These are phyloP conservation scores for Gymnoscopelus braueri DNA, from an alignment of 2,797 vertebrate species.

Conservation along the genomic window DNA sequence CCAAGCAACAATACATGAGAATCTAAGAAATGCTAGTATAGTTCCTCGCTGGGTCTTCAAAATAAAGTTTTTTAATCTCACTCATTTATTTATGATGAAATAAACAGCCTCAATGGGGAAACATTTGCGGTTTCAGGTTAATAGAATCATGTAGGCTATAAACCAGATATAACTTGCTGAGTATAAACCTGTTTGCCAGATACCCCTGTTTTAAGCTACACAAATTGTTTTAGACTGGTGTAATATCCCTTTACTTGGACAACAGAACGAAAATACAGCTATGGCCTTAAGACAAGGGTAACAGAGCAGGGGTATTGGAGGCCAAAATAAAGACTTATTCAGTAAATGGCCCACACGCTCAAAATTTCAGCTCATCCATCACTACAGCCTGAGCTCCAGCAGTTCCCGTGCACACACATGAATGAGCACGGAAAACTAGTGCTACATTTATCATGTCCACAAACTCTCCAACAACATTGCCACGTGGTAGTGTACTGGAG, in stretches of 20 bases:
- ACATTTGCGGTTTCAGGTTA: too few species aligned
- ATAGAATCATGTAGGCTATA: too few species aligned
- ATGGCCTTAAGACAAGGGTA: constrained; percentile 26
- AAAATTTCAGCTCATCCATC: constrained; percentile 75
- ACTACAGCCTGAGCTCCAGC: constrained; percentile 36
- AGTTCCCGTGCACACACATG: constrained; percentile 59
- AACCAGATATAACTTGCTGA: too few species aligned
- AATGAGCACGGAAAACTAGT: constrained; percentile 48
- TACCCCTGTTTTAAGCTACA: too few species aligned
- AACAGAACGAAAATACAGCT: constrained; percentile 4
- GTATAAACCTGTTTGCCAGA: too few species aligned
- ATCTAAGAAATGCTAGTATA: background rate
- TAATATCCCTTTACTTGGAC: constrained; percentile 11
- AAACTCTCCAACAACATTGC: constrained; percentile 18
- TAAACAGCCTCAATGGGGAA: background rate
- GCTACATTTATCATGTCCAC: constrained; percentile 67
- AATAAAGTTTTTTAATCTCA: too few species aligned
- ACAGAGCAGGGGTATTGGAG: constrained; percentile 12
- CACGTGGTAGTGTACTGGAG: constrained; percentile 31
- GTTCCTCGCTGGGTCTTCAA: background rate
- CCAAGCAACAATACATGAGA: background rate
- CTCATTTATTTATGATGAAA: background rate
- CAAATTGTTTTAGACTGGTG: too few species aligned
- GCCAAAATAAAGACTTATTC: constrained; percentile 66
- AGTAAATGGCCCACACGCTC: constrained; percentile 50